These are phyloP conservation scores for Vanessa cardui DNA, from an alignment of 2,888 invertebrate genomes.

Conservation along the genomic window DNA sequence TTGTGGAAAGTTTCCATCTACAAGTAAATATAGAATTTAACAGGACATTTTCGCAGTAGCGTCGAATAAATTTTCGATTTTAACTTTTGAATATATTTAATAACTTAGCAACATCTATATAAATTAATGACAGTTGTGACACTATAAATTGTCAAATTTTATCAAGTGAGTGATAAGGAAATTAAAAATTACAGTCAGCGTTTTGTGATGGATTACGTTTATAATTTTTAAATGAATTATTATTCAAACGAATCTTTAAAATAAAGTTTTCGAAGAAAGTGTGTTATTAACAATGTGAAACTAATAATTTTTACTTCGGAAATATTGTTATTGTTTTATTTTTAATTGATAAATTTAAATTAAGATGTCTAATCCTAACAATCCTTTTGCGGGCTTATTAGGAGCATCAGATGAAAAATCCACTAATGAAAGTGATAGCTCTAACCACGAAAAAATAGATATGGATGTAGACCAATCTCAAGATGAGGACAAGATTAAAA, in stretches of 20 bases:
- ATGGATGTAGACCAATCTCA: slow-evolving; percentile 51
- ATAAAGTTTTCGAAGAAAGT: not conserved
- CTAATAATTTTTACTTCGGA: slow-evolving; percentile 25
- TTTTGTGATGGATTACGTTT: slow-evolving; percentile 20
- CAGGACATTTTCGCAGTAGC: too few relatives aligned
- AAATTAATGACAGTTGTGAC: not conserved
- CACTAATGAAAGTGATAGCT: slow-evolving; percentile 50
- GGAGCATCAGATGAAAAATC: slow-evolving; percentile 59
- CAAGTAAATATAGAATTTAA: too few relatives aligned
- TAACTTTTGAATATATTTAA: too few relatives aligned
- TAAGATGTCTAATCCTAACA: slow-evolving; percentile 72
- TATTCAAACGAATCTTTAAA: not conserved
- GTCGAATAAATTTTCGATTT: too few relatives aligned
- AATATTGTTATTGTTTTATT: slow-evolving; percentile 41
- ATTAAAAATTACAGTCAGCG: slow-evolving; percentile 45
- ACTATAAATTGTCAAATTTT: slow-evolving; percentile 38
- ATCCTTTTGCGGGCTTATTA: slow-evolving; percentile 73
- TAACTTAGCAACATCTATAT: too few relatives aligned
- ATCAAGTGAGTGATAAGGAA: slow-evolving; percentile 45
- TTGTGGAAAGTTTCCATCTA: too few relatives aligned
- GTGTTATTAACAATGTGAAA: slow-evolving; percentile 39
- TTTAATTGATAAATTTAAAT: slow-evolving; percentile 33
- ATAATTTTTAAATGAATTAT: slow-evolving; percentile 5
- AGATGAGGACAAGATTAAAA: slow-evolving; percentile 57
- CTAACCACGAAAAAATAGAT: slow-evolving; percentile 51